Evolutionary conservation across 2,888 invertebrate species (phyloP).

Genomic region (Lepas anatifera): DNA sequence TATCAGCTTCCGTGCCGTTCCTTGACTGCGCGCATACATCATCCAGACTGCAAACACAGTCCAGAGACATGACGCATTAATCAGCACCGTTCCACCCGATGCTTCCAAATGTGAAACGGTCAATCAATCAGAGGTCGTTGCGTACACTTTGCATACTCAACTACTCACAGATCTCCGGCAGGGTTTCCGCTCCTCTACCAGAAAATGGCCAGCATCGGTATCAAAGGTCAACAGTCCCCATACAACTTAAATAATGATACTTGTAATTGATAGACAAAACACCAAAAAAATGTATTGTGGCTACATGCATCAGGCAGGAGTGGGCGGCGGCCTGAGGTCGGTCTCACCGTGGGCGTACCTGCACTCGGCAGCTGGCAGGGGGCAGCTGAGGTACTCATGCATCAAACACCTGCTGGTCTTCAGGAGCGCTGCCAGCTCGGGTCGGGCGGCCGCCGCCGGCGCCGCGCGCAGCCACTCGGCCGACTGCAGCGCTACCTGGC

Average conservation of each 20-base stretch:
- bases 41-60: neutral
- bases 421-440: neutral
- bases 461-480: neutral
- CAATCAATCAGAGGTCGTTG: too few relatives aligned
- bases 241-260: too few relatives aligned
- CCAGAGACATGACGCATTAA: neutral
- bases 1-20: too few relatives aligned
- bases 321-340: neutral
- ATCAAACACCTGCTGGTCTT: slow-evolving; percentile 59
- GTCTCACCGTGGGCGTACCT: slow-evolving; percentile 16
- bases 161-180: neutral
- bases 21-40: too few relatives aligned
- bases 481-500: slow-evolving; percentile 51
- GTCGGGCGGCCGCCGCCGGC: neutral
- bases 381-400: slow-evolving; percentile 68
- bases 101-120: too few relatives aligned
- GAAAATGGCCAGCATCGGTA: too few relatives aligned
- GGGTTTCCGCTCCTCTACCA: neutral
- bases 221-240: too few relatives aligned
- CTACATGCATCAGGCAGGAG: too few relatives aligned
- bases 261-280: too few relatives aligned
- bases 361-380: slow-evolving; percentile 31
- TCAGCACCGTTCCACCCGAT: too few relatives aligned
- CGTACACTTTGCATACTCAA: too few relatives aligned
- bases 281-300: too few relatives aligned